Evolutionary conservation across 2,888 invertebrate genomes (phyloP), one percentile per base, ranked within the genome.

Genomic region (Hylaea fasciaria): DNA sequence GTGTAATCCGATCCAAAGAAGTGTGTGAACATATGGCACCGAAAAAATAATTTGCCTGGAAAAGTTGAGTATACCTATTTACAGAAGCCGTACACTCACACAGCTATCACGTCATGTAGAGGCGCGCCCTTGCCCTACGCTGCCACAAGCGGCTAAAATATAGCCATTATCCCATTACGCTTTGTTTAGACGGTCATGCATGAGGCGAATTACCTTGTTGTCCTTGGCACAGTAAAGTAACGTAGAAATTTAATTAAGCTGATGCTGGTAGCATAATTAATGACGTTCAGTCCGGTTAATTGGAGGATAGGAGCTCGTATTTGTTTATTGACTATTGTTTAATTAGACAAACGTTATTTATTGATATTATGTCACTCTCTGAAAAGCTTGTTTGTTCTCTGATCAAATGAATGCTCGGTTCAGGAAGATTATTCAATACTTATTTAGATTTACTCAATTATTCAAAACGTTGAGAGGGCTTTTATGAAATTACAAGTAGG

Each of bases 151-250:
- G 14, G 28, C 22, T 66, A 64, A 70, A 72, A 66, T 60, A 69
- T 65, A 60, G 66, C 57, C 54, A 67, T 65, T 67, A 72, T 65
- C 55, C 28, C 45, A 72, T 69, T 65, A 68, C 39, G 49, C 57
- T 72, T 76, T 75, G 74, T 71, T 69, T 68, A 64, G 52, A 66
- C 54, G 64, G 69, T 68, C 72, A 71, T 72, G 71, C 73, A 72
- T 74, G 73, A 66, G 64, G 62, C 70, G 65, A 72, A 74, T 68
- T 68, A 66, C 54, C 62, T 53, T 12, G 53, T n/a, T 58, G 70
- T 69, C 80, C 80, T 79, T 80, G 80, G 65, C 80, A 76, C 57
- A 14, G 13, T n/a, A 60, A 58, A 56, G 56, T 39, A 53, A 59
- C 48, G 59, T 64, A 57, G 47, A 66, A 70, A 65, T 58, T 66